Evolutionary conservation across 2,797 vertebrate genomes (phyloP).

Genomic region (Parambassis ranga): DNA sequence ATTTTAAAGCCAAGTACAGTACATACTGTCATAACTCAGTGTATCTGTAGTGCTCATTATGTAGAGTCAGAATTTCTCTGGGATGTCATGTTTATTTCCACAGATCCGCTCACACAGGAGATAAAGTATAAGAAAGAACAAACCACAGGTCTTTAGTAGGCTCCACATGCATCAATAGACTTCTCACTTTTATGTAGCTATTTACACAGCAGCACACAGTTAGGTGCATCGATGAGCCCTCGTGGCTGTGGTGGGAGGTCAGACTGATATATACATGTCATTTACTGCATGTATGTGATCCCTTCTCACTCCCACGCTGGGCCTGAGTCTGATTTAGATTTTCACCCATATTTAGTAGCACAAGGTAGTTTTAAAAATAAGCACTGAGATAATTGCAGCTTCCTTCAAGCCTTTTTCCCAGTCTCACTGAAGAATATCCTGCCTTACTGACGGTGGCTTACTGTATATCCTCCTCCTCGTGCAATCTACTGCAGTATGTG

Average conservation of each 20-base stretch:
- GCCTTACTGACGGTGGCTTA: no score
- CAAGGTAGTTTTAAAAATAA: background rate
- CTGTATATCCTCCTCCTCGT: slow-evolving; percentile 21
- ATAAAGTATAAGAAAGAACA: background rate
- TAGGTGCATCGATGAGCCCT: background rate
- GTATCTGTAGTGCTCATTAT: background rate
- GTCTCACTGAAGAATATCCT: slow-evolving; percentile 4
- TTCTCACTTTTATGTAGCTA: background rate
- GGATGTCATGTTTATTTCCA: background rate
- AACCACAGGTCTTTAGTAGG: no score
- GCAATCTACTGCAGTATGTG: slow-evolving; percentile 56
- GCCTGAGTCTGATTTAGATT: background rate
- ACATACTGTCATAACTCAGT: background rate
- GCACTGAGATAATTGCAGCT: slow-evolving; percentile 12
- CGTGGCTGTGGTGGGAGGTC: background rate
- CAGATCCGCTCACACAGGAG: background rate
- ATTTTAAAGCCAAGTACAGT: background rate
- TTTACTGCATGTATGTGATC: slow-evolving; percentile 3
- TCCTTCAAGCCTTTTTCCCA: background rate
- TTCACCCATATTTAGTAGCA: slow-evolving; percentile 12
- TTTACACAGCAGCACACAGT: slow-evolving; percentile 8
- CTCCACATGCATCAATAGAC: background rate
- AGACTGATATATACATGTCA: background rate
- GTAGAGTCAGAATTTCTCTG: background rate
- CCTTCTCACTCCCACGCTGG: background rate